Base-by-base conservation (phyloP, 2,797 vertebrate genomes). In the Lithobates pipiens region DNA sequence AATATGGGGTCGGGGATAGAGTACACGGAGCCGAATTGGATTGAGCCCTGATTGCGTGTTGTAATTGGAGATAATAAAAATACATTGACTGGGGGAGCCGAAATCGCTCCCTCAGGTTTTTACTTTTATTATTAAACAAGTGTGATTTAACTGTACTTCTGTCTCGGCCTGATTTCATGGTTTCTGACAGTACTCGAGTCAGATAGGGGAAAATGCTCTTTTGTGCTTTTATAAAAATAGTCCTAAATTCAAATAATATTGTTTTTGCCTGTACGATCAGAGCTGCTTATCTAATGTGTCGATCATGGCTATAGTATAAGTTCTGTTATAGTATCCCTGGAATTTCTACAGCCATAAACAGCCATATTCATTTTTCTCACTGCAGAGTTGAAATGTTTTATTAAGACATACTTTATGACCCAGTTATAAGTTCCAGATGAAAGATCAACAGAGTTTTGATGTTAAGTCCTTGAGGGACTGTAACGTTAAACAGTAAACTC, bases 401-500 rank as follows among this genome's bases (percentile, higher is more conserved):
- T 82, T 21, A 82, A 73, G 79, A 65, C 61, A 5, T 63, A 18
- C 61, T 73, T 82, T 82, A 82, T 36, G 72, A 34, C 16, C 10
- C 3, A 44, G 68, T 78, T 77, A 84, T 39, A 72, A 71, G 23
- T 57, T 32, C 29, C 70, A 77, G 74, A 69, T 42, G 10, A 84
- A 71, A 78, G 67, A 77, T 78, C 83, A 77, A 72, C 76, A 73
- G 34, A 44, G 63, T 63, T 63, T 44, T 77, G 71, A 84, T 76
- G 67, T 44, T 44, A 71, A 34, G 83, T 75, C 83, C 82, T 84
- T 84, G 76, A 34, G 76, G 65, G 76, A 73, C 54, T 73, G 50
- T 77, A 84, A 78, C 8, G 10, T 13, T 73, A 84, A 84, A 84
- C 69, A 76, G 68, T 76, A 73, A 73, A 77, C n/a, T 63, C 50